Percentiles rank a stretch among this genome's conserved stretches.
These are phyloP conservation scores for Mormyrus iriodes DNA, from an alignment of 2,113 vertebrate genomes.

Conservation along the genomic window DNA sequence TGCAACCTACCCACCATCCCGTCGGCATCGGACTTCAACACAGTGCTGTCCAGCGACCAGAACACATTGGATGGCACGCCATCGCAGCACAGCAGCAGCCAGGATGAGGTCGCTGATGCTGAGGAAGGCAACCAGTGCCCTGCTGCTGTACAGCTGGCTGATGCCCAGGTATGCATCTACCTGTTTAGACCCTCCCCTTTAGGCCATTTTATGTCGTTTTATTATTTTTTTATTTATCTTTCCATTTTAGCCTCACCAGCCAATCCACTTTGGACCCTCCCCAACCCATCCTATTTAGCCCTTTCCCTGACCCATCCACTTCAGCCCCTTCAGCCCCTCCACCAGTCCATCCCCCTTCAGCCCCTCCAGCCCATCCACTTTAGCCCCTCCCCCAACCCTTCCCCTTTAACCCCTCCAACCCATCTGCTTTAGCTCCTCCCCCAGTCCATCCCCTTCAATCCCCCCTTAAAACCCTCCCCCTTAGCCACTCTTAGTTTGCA, in stretches of 20 bases:
- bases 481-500: neutral
- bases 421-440: neutral
- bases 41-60: slow-evolving; percentile 90
- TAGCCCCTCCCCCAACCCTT: too few species aligned
- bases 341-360: too few species aligned
- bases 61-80: slow-evolving; percentile 93
- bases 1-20: slow-evolving; percentile 93
- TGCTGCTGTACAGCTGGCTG: slow-evolving; percentile 95
- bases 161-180: slow-evolving; percentile 75
- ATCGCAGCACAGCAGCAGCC: slow-evolving; percentile 93
- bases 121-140: slow-evolving; percentile 90
- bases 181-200: neutral
- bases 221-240: too few species aligned
- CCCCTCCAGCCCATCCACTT: too few species aligned
- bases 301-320: too few species aligned
- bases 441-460: neutral
- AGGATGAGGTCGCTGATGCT: slow-evolving; percentile 84
- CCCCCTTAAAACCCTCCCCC: neutral
- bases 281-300: too few species aligned
- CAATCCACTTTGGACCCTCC: too few species aligned
- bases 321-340: too few species aligned
- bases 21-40: slow-evolving; percentile 96
- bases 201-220: too few species aligned
- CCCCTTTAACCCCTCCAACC: too few species aligned
- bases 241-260: too few species aligned